Evolutionary conservation across 1,140 invertebrate species (phyloP).

Genomic region (Neodiprion fabricii): DNA sequence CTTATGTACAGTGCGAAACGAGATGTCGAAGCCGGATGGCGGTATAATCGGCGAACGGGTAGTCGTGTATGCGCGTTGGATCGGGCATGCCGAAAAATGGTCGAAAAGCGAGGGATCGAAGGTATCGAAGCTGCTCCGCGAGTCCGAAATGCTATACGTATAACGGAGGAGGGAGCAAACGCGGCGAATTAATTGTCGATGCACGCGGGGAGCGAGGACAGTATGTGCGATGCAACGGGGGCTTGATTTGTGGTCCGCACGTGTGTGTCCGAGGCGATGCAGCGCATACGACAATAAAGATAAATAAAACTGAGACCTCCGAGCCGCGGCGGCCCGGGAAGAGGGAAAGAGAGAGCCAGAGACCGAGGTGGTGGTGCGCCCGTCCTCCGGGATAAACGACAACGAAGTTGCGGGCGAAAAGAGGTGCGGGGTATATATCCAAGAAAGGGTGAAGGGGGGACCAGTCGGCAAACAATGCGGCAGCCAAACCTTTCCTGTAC

Average conservation of each 20-base stretch:
- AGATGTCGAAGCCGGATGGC: too few relatives aligned
- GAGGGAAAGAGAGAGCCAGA: constrained; percentile 16
- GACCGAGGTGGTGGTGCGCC: constrained; percentile 25
- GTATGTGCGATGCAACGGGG: constrained; percentile 41
- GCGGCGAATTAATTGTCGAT: constrained; percentile 59
- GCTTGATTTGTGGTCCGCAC: constrained; percentile 55
- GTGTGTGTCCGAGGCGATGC: constrained; percentile 35
- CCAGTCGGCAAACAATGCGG: constrained; percentile 44
- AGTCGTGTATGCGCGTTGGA: too few relatives aligned
- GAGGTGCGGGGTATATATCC: constrained; percentile 28
- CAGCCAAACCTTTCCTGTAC: constrained; percentile 28
- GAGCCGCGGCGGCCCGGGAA: background rate
- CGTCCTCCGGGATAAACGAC: constrained; percentile 22
- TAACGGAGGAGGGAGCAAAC: constrained; percentile 42
- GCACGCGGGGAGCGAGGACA: constrained; percentile 34
- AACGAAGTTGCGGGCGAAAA: constrained; percentile 24
- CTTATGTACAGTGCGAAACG: too few relatives aligned
- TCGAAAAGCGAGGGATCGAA: too few relatives aligned
- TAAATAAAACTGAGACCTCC: constrained; percentile 9
- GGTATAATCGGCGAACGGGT: too few relatives aligned
- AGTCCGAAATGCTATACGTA: too few relatives aligned
- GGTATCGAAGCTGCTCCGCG: too few relatives aligned
- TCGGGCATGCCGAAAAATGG: too few relatives aligned
- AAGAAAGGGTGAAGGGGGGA: constrained; percentile 36
- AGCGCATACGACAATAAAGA: constrained; percentile 14